phyloP scores from a whole-genome alignment of 2,113 vertebrate genomes.

The Tinamus guttatus region DNA sequence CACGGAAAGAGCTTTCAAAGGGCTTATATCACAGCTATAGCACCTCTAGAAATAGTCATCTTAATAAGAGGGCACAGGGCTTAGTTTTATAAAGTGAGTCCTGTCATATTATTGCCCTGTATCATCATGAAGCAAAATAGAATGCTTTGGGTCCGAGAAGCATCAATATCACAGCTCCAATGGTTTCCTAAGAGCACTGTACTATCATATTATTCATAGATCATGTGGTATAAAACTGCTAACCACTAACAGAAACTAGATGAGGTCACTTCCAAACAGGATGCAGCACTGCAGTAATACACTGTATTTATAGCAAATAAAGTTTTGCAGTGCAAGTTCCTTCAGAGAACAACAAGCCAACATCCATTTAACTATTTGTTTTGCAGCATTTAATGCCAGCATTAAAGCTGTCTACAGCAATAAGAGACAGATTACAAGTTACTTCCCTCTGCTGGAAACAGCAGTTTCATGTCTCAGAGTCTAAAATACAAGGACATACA shows the following conservation, averaged over 20 bases:
- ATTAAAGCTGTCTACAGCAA: not conserved
- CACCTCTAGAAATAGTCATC: not conserved
- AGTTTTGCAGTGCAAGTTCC: not conserved
- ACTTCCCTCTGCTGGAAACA: not conserved
- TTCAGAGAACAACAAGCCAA: not conserved
- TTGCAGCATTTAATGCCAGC: not conserved
- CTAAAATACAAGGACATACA: not conserved
- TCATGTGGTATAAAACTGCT: conserved; percentile 45
- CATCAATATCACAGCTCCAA: not conserved
- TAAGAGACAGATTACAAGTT: not conserved
- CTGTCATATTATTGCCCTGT: not conserved
- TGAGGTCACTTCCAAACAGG: conserved; percentile 83
- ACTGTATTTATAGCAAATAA: conserved; percentile 76
- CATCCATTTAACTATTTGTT: not conserved
- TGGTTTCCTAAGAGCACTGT: not conserved
- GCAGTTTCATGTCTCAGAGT: not conserved
- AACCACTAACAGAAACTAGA: conserved; percentile 72
- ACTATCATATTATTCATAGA: conserved; percentile 6
- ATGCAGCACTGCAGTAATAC: conserved; percentile 69
- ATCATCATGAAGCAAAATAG: not conserved
- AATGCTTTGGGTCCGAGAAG: not conserved
- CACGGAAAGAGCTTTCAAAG: not conserved
- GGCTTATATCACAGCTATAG: not conserved
- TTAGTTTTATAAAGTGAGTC: not conserved
- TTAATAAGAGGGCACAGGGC: not conserved